A percentile compares a stretch with the other conserved stretches of the same genome.
These are phyloP conservation scores for Rosalia funebris DNA, from an alignment of 2,888 invertebrate genomes.

Conservation along the genomic window DNA sequence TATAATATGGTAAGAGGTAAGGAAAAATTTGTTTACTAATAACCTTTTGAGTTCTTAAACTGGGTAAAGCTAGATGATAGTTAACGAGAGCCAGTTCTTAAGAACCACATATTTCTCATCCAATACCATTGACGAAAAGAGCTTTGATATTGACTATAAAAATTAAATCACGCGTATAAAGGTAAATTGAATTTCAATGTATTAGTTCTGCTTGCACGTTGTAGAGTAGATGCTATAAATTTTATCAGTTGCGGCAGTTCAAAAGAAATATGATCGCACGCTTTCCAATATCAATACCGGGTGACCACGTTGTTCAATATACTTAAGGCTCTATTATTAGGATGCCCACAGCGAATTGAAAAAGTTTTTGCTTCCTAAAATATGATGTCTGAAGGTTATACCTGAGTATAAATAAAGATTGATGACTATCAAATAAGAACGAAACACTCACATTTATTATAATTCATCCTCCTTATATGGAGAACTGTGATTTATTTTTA, in stretches of 20 bases:
- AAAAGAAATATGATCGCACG: conserved; percentile 18
- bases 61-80: too few relatives aligned
- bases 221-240: conserved; percentile 14
- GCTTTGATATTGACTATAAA: neutral
- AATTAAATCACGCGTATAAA: neutral
- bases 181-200: conserved; percentile 1
- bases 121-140: neutral
- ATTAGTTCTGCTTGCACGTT: neutral
- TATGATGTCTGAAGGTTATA: conserved; percentile 1
- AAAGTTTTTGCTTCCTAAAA: conserved; percentile 9
- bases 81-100: too few relatives aligned
- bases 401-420: conserved; percentile 12
- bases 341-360: conserved; percentile 5
- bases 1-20: too few relatives aligned
- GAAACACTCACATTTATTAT: too few relatives aligned
- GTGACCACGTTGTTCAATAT: conserved; percentile 20
- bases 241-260: conserved; percentile 17
- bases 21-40: too few relatives aligned
- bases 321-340: conserved; percentile 15
- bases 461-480: too few relatives aligned
- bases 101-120: too few relatives aligned
- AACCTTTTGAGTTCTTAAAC: too few relatives aligned
- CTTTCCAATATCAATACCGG: conserved; percentile 20
- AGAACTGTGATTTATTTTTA: too few relatives aligned
- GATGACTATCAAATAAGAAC: neutral